Base-by-base conservation (phyloP, 2,113 vertebrate species). In the Mobula hypostoma region DNA sequence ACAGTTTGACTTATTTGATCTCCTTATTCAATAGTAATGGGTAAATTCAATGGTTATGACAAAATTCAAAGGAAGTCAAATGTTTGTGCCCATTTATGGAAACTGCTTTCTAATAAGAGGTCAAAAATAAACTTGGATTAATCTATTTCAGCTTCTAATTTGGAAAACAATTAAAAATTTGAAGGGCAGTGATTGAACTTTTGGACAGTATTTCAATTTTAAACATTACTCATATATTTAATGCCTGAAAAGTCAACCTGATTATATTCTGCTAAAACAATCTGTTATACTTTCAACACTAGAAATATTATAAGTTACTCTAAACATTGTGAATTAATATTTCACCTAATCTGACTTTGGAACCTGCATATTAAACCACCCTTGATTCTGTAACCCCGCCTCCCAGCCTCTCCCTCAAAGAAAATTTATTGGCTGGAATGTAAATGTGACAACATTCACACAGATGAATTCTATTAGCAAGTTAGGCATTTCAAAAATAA, bases 361-460 rank as follows among this genome's bases (percentile, higher is more conserved):
- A 93, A 93, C 72, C 91, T 93, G 91, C 56, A 56, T 21, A 93
- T 70, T 24, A 93, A 93, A 93, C 91, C 21, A 40, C 21, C 36
- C 91, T 93, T 32, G 40, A 74, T 56, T 74, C 27, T 74, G 1
- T 12, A 2, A 11, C 66, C 66, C 48, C 1, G 2, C 66, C 66
- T 5, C 66, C 68, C 5, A 2, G 48, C 48, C 48, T 48, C 68
- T 63, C 63, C 48, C 48, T 48, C 48, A 48, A 68, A 66, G 58
- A 2, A 93, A 70, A 93, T 74, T 93, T 93, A 74, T 93, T 70
- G 70, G 91, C 21, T 93, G 68, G 91, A 93, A 93, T 93, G 68
- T 29, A 74, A 93, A 93, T 27, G 91, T 93, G 91, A 93, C 91
- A 93, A 70, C 88, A 72, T 92, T 72, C 68, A 91, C 90, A 92